Percentiles rank a stretch among this genome's conserved stretches.
These are phyloP conservation scores for Drosophila setosimentum DNA, from an alignment of 2,888 invertebrate species.

Conservation along the genomic window DNA sequence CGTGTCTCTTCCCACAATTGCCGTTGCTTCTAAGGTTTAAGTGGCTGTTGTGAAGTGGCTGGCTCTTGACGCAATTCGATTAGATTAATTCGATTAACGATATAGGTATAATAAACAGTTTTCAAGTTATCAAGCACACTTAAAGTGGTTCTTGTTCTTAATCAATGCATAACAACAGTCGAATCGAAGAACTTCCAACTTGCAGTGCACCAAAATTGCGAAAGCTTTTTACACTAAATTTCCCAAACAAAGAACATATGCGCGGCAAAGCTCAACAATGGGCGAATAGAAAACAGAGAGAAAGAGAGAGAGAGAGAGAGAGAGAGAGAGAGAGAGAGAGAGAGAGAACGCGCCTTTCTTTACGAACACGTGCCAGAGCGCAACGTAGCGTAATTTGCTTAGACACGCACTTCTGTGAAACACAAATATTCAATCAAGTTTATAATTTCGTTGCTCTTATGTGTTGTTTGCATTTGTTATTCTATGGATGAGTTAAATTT, in stretches of 20 bases:
- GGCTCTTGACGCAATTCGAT: slow-evolving; percentile 13
- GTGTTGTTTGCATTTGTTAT: not conserved
- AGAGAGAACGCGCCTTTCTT: slow-evolving; percentile 1
- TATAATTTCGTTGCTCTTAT: slow-evolving; percentile 3
- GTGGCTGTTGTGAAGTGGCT: not conserved
- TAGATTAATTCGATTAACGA: slow-evolving; percentile 43
- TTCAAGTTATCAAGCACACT: slow-evolving; percentile 14
- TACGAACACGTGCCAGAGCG: slow-evolving; percentile 37
- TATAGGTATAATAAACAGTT: not conserved
- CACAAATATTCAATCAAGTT: slow-evolving; percentile 5
- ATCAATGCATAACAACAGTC: slow-evolving; percentile 21
- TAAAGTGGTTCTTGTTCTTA: slow-evolving; percentile 6
- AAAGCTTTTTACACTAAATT: slow-evolving; percentile 63
- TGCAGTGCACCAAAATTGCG: slow-evolving; percentile 1
- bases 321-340: slow-evolving; percentile 12
- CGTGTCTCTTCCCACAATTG: slow-evolving; percentile 15
- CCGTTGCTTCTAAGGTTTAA: not conserved
- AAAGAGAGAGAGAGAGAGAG: slow-evolving; percentile 7
- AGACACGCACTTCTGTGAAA: slow-evolving; percentile 6
- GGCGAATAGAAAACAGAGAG: not conserved
- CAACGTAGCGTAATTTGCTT: slow-evolving; percentile 17
- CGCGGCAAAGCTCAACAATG: slow-evolving; percentile 16
- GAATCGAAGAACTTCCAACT: not conserved
- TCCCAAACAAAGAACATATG: slow-evolving; percentile 77
- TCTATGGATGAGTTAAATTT: not conserved